Percentiles rank a stretch among this genome's conserved stretches.
phyloP scores from a whole-genome alignment of 2,888 invertebrate genomes.

The Ecdyonurus torrentis region DNA sequence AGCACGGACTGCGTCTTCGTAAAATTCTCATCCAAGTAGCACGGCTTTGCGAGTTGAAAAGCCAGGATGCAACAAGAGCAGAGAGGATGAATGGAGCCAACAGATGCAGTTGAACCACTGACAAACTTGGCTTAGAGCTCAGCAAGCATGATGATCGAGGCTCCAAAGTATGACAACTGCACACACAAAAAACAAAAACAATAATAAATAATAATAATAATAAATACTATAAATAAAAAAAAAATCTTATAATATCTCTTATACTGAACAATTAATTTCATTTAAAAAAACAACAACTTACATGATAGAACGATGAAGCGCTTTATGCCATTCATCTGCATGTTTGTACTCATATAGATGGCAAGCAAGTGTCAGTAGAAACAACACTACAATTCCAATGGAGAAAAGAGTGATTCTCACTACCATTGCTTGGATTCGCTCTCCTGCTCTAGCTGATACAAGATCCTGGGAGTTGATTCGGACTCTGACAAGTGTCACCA shows the following conservation, averaged over 20 bases:
- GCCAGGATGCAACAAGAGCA: slow-evolving; percentile 81
- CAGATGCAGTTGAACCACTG: slow-evolving; percentile 65
- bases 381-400: slow-evolving; percentile 55
- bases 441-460: slow-evolving; percentile 65
- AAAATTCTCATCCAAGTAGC: slow-evolving; percentile 75
- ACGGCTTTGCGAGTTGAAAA: slow-evolving; percentile 74
- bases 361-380: slow-evolving; percentile 61
- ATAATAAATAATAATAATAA: not conserved
- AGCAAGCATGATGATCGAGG: slow-evolving; percentile 37
- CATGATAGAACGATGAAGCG: slow-evolving; percentile 65
- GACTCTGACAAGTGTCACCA: slow-evolving; percentile 60
- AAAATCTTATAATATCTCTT: not conserved
- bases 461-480: slow-evolving; percentile 69
- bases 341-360: slow-evolving; percentile 69
- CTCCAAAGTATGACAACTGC: not conserved
- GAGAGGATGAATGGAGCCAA: slow-evolving; percentile 53
- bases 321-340: slow-evolving; percentile 53
- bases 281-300: slow-evolving; percentile 43
- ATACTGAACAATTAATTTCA: slow-evolving; percentile 5
- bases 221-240: not conserved
- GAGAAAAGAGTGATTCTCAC: slow-evolving; percentile 71
- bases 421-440: slow-evolving; percentile 74
- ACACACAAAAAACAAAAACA: too few relatives aligned
- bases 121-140: slow-evolving; percentile 59
- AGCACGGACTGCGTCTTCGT: slow-evolving; percentile 37